Base-by-base conservation (phyloP, 2,888 invertebrate genomes). In the Cordylochernes scorpioides region DNA sequence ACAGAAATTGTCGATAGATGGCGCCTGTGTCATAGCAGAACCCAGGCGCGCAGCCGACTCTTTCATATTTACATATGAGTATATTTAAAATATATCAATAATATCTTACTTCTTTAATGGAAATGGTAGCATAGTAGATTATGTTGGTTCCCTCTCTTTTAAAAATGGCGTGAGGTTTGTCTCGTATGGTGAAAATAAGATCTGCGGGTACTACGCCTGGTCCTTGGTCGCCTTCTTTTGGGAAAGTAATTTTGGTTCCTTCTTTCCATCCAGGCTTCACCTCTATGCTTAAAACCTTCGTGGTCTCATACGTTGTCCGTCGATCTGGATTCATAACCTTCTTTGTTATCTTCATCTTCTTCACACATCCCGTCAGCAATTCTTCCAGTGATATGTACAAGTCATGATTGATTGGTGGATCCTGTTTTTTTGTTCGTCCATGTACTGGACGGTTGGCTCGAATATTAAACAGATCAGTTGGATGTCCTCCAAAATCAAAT, bases 201-300 rank as follows among this genome's bases (percentile, higher is more conserved):
- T 91, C 88, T 1, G 91, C 88, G 3, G 91, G 86, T 29, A 86
- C 74, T 55, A 78, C 84, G 44, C 78, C 75, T 21, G 82, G 68
- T 6, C 71, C 71, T 50, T 86, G 86, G 50, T 91, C 91, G 15
- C 91, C 91, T 54, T 91, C 91, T 45, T 74, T 69, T 50, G 84
- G 84, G 63, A 91, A 91, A 39, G 91, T 91, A 40, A 91, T 86
- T 58, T 86, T 88, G 0, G 91, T 91, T 15, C 91, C 91, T 2
- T 86, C 77, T 52, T 91, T 91, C 91, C 91, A 91, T 8, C 91
- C 91, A 0, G 86, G 84, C 51, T 88, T 91, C 0, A 91, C 77
- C 40, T 80, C 80, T 38, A 91, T 51, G 14, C 53, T 48, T 12
- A 46, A 17, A 9, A 91, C 80, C 57, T 91, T 91, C 48, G 91